Base-by-base conservation (phyloP, 2,113 vertebrate genomes). In the Prochilodus magdalenae region DNA sequence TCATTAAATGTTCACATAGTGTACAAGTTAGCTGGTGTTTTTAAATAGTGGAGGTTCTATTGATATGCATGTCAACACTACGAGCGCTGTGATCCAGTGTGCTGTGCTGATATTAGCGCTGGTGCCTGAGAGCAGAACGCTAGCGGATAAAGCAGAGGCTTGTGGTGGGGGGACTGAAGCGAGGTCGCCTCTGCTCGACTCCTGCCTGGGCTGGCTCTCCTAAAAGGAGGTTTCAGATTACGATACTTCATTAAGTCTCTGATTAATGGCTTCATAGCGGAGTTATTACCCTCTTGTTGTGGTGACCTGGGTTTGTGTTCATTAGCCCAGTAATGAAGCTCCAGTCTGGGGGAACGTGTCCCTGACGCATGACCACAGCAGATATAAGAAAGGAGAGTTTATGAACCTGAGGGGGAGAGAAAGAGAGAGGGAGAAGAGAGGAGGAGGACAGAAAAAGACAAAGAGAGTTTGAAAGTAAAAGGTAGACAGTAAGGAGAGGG, bases 231-330 rank as follows among this genome's bases (percentile, higher is more conserved):
- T 77, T 77, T 85, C 59, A 83, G 86, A 73, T 87, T 83, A 80
- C 77, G 63, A 87, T 87, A 80, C 83, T 87, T 87, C 86, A 87
- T 87, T 87, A 87, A 81, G 81, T 77, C 80, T 76, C 75, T 87
- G 86, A 87, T 87, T 83, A 85, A 87, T 85, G 83, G 83, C 73
- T 78, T 75, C 80, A 78, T 83, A 78, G 83, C 47, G 57, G 81
- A 85, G 86, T 83, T 85, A 85, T 85, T 80, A 83, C 80, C 81
- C 81, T 83, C 81, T 87, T 83, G 81, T 87, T 85, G 78, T 85
- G 60, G 86, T 81, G 83, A 85, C 86, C 83, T 79, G 67, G 81
- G 70, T 83, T 85, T 79, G 74, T 65, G 83, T 83, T 87, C 83
- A 83, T 87, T 85, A 87, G 81, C 66, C 74, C 78, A 83, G 78